These are phyloP conservation scores for Rhaphigaster nebulosa DNA, from an alignment of 2,888 invertebrate species.

Conservation along the genomic window DNA sequence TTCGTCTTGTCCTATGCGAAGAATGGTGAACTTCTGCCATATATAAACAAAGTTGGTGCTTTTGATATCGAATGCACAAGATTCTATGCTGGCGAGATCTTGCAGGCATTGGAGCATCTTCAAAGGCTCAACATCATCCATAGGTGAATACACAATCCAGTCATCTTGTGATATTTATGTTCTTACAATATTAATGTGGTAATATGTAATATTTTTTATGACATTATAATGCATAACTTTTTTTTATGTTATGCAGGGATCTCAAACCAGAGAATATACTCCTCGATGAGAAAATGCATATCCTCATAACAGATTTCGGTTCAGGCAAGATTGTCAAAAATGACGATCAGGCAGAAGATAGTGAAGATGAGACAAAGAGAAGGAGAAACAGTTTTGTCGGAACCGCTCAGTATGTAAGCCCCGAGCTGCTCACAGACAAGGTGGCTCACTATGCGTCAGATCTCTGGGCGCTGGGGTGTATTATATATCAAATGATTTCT, in stretches of 20 bases:
- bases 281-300: conserved; percentile 95
- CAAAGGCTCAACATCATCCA: conserved; percentile 92
- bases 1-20: conserved; percentile 96
- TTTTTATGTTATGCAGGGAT: conserved; percentile 72
- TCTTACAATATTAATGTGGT: background rate
- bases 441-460: conserved; percentile 82
- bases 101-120: conserved; percentile 92
- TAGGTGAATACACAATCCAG: conserved; percentile 71
- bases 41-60: conserved; percentile 90
- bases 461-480: conserved; percentile 97
- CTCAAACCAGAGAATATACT: conserved; percentile 98
- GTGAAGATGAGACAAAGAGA: conserved; percentile 68
- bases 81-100: conserved; percentile 95
- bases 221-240: background rate
- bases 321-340: conserved; percentile 85
- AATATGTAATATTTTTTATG: background rate
- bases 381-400: conserved; percentile 93
- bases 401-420: conserved; percentile 98
- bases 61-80: conserved; percentile 91
- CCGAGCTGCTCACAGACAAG: conserved; percentile 90
- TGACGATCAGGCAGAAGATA: conserved; percentile 47
- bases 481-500: conserved; percentile 96
- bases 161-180: background rate
- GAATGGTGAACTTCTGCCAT: conserved; percentile 93
- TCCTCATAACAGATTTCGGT: conserved; percentile 97